These are phyloP conservation scores for Melanargia galathea DNA, from an alignment of 2,888 invertebrate species.

Conservation along the genomic window DNA sequence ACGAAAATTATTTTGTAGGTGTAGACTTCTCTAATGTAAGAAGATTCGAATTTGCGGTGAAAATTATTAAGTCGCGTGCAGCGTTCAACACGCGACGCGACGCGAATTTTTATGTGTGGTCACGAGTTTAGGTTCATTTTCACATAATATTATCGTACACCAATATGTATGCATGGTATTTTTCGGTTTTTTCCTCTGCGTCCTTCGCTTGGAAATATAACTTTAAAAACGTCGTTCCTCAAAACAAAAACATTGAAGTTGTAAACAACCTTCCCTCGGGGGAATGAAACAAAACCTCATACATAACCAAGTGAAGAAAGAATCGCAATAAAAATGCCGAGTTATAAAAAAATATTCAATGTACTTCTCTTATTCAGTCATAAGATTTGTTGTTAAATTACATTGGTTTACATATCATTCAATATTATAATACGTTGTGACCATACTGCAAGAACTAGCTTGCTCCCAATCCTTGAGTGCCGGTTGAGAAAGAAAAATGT, in stretches of 20 bases:
- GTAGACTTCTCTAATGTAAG: too few relatives aligned
- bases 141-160: too few relatives aligned
- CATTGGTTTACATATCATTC: neutral
- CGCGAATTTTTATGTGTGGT: too few relatives aligned
- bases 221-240: neutral
- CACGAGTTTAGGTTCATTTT: too few relatives aligned
- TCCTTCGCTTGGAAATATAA: neutral
- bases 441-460: neutral
- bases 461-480: constrained; percentile 15
- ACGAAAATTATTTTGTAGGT: too few relatives aligned
- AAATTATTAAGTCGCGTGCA: too few relatives aligned
- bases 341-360: constrained; percentile 28
- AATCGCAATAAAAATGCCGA: constrained; percentile 20
- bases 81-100: too few relatives aligned
- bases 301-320: constrained; percentile 9
- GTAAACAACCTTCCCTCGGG: neutral
- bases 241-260: neutral
- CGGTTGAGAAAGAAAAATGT: neutral
- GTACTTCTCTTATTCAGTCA: constrained; percentile 40
- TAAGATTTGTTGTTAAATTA: constrained; percentile 35
- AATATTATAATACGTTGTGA: constrained; percentile 16
- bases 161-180: too few relatives aligned
- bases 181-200: too few relatives aligned
- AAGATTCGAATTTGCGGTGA: too few relatives aligned
- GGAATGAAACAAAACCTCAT: neutral